Evolutionary conservation across 2,888 invertebrate genomes (phyloP).

Genomic region (Phyto melanocephala): DNA sequence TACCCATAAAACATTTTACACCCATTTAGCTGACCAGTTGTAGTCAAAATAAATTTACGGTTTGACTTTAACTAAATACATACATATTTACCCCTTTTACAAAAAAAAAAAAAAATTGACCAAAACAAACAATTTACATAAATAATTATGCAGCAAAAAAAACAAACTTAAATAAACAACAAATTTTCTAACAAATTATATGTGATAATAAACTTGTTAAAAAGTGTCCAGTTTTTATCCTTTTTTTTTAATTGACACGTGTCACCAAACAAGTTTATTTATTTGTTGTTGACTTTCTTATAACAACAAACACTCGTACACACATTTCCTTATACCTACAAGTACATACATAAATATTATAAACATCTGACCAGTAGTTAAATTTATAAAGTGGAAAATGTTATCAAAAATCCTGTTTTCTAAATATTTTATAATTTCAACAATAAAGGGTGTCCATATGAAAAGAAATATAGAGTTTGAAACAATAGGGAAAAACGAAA

Average conservation of each 20-base stretch:
- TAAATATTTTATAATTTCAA: not conserved
- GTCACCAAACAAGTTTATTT: constrained; percentile 21
- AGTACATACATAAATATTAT: not conserved
- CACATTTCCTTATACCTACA: not conserved
- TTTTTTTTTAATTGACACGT: constrained; percentile 34
- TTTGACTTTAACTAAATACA: constrained; percentile 38
- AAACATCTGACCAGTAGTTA: constrained; percentile 38
- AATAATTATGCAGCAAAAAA: constrained; percentile 9
- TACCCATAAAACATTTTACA: constrained; percentile 12
- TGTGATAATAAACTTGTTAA: constrained; percentile 59
- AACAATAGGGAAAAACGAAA: not conserved
- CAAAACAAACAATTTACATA: constrained; percentile 54
- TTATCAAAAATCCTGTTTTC: not conserved
- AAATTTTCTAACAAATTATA: constrained; percentile 43
- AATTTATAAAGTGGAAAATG: constrained; percentile 4
- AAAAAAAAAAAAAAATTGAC: constrained; percentile 1
- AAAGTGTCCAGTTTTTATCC: constrained; percentile 26
- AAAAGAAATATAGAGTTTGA: not conserved
- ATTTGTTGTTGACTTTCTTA: constrained; percentile 29
- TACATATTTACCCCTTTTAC: constrained; percentile 36
- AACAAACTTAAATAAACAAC: constrained; percentile 1
- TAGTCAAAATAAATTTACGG: constrained; percentile 42
- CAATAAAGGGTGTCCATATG: not conserved
- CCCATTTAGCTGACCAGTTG: constrained; percentile 46
- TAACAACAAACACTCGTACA: not conserved